phyloP scores from a whole-genome alignment of 1,140 invertebrate genomes.

The Bombus superbus region DNA sequence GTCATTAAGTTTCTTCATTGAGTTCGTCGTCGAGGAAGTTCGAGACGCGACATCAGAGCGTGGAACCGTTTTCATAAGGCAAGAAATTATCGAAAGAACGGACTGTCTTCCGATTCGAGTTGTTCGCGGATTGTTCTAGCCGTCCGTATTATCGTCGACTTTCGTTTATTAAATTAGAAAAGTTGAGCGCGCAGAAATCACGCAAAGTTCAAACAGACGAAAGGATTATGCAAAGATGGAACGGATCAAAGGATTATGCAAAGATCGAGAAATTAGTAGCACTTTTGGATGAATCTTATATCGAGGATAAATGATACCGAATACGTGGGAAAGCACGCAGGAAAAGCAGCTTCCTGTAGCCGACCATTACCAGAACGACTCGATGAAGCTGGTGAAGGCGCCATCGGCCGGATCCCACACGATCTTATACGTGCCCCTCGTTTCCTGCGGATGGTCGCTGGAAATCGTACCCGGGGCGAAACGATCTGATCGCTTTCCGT shows the following conservation, averaged over 20 bases:
- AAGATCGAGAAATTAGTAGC: background rate
- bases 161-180: constrained; percentile 10
- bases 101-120: background rate
- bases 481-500: constrained; percentile 64
- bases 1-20: constrained; percentile 43
- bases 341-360: constrained; percentile 61
- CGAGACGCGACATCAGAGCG: background rate
- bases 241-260: background rate
- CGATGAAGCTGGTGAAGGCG: constrained; percentile 23
- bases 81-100: background rate
- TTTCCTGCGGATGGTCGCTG: constrained; percentile 59
- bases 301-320: background rate
- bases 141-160: background rate
- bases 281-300: background rate
- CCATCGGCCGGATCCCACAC: constrained; percentile 46
- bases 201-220: background rate
- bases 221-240: background rate
- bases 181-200: too few species aligned
- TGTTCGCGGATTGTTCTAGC: background rate
- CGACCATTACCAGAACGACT: constrained; percentile 53
- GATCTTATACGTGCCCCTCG: constrained; percentile 24
- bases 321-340: constrained; percentile 24
- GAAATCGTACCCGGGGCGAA: constrained; percentile 50
- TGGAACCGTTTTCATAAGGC: constrained; percentile 1
- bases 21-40: constrained; percentile 17